Evolutionary conservation across 2,797 vertebrate genomes (phyloP).

Genomic region (Sebastes itinus): DNA sequence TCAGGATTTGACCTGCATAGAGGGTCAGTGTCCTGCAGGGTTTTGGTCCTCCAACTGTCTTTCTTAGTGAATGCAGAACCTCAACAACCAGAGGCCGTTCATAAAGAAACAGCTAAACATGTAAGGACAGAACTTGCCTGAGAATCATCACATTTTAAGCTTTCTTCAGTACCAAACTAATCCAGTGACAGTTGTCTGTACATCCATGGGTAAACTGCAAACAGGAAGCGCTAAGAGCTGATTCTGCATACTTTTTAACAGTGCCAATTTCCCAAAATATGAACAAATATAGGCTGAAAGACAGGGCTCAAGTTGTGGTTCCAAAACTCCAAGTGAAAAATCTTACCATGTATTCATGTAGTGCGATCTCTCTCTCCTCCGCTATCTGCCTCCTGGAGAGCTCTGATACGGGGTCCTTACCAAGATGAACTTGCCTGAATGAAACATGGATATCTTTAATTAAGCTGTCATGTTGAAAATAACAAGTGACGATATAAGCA

Average conservation of each 20-base stretch:
- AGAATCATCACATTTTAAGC: no score
- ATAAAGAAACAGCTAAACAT: not conserved
- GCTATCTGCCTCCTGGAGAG: conserved; percentile 74
- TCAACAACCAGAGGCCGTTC: not conserved
- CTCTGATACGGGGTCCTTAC: conserved; percentile 81
- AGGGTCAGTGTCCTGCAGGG: no score
- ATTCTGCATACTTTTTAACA: not conserved
- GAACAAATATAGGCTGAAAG: not conserved
- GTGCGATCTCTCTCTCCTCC: conserved; percentile 78
- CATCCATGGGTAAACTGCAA: not conserved
- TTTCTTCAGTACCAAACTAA: not conserved
- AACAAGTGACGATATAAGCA: not conserved
- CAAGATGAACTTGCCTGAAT: conserved; percentile 86
- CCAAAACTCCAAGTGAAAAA: not conserved
- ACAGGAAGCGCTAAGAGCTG: not conserved
- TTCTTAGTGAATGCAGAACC: not conserved
- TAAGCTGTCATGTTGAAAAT: not conserved
- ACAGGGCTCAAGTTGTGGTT: not conserved
- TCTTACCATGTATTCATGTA: conserved; percentile 83
- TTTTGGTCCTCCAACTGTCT: not conserved
- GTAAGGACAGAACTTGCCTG: not conserved
- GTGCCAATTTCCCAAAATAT: not conserved
- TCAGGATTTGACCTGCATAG: not conserved
- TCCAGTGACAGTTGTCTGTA: not conserved
- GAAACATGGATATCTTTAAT: not conserved